A percentile compares a stretch with the other conserved stretches of the same genome.
phyloP scores from a whole-genome alignment of 1,140 invertebrate genomes.

The Musca domestica region DNA sequence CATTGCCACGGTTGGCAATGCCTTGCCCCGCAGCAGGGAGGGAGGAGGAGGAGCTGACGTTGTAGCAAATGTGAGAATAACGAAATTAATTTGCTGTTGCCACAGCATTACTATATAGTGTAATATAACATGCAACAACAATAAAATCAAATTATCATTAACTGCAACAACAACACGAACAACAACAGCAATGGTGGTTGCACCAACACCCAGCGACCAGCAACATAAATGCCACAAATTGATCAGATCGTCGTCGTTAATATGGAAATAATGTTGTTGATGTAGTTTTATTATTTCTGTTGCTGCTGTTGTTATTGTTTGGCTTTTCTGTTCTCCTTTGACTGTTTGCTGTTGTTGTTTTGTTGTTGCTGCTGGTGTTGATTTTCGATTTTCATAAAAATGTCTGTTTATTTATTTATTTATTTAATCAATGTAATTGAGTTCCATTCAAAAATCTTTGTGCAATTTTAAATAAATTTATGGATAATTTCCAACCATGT shows the following conservation, averaged over 20 bases:
- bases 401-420: conserved; percentile 17
- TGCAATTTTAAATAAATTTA: neutral
- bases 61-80: too few relatives aligned
- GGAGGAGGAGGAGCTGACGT: neutral
- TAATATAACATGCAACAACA: neutral
- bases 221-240: neutral
- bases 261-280: conserved; percentile 10
- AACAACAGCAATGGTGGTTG: neutral
- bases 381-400: neutral
- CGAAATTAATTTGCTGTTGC: conserved; percentile 15
- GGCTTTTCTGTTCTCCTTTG: neutral
- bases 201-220: neutral
- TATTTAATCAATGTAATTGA: neutral
- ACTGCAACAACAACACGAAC: neutral
- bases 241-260: conserved; percentile 4
- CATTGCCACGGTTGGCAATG: neutral
- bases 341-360: neutral
- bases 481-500: neutral
- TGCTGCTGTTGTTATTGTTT: too few relatives aligned
- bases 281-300: neutral
- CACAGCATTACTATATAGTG: conserved; percentile 3
- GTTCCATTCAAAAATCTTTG: neutral
- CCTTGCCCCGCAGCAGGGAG: neutral
- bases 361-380: neutral
- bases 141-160: neutral